A percentile compares a stretch with the other conserved stretches of the same genome.
These are phyloP conservation scores for Dichetophora obliterata DNA, from an alignment of 2,888 invertebrate genomes.

Conservation along the genomic window DNA sequence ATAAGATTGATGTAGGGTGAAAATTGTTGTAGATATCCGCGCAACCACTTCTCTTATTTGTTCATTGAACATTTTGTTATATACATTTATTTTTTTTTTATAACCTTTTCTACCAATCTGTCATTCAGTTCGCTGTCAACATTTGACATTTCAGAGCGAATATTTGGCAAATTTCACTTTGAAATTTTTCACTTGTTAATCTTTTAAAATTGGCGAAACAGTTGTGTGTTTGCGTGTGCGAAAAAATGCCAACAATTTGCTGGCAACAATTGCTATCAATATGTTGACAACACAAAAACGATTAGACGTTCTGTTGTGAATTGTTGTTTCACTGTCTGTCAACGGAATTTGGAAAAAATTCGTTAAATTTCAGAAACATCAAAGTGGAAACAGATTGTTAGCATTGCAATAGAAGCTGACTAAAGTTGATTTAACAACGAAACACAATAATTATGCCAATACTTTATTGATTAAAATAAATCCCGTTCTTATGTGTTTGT, in stretches of 20 bases:
- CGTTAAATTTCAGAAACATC: neutral
- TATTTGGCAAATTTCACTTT: conserved; percentile 5
- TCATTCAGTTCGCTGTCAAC: conserved; percentile 28
- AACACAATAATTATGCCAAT: too few species aligned
- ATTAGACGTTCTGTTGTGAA: neutral
- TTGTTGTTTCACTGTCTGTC: neutral
- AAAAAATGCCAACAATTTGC: conserved; percentile 4
- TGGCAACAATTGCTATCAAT: conserved; percentile 23
- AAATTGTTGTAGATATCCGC: neutral
- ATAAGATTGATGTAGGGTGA: conserved; percentile 16
- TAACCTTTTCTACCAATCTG: neutral
- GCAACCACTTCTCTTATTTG: neutral
- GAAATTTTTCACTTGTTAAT: neutral
- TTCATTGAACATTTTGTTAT: neutral
- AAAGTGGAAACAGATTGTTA: neutral
- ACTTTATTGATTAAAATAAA: too few species aligned
- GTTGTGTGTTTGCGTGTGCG: neutral
- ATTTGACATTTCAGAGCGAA: conserved; percentile 19
- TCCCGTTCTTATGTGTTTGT: too few species aligned
- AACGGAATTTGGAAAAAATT: neutral
- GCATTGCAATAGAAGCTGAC: too few species aligned
- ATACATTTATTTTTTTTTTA: neutral
- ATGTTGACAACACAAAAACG: conserved; percentile 16
- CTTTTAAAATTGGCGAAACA: neutral
- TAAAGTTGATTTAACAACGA: too few species aligned